Evolutionary conservation across 1,140 invertebrate genomes (phyloP).

Genomic region (Eurosta solidaginis): DNA sequence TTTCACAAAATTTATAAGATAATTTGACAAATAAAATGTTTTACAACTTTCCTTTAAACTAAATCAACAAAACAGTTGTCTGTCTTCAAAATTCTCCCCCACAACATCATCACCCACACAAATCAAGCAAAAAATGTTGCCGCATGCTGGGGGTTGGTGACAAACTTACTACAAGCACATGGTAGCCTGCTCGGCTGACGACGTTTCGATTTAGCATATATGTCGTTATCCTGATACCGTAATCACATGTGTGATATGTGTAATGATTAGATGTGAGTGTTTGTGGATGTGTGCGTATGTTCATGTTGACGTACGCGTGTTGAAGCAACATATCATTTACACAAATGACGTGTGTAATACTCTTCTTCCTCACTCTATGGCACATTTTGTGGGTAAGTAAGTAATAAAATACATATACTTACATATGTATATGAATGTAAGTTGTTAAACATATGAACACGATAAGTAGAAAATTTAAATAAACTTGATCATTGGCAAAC

Average conservation of each 20-base stretch:
- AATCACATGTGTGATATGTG: background rate
- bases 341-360: slow-evolving; percentile 29
- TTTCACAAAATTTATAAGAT: background rate
- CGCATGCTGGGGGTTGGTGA: background rate
- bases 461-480: slow-evolving; percentile 20
- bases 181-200: background rate
- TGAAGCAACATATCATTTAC: slow-evolving; percentile 2
- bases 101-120: background rate
- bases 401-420: too few species aligned
- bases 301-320: background rate
- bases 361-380: background rate
- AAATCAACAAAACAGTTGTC: background rate
- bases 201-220: slow-evolving; percentile 5
- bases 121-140: too few species aligned
- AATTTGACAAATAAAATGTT: slow-evolving; percentile 6
- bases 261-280: too few species aligned
- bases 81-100: background rate
- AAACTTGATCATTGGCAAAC: slow-evolving; percentile 11
- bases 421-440: background rate
- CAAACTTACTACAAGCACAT: background rate
- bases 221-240: background rate
- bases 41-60: slow-evolving; percentile 13
- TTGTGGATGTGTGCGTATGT: background rate
- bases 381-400: background rate
- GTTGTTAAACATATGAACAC: background rate